Evolutionary conservation across 2,113 vertebrate species (phyloP).

Genomic region (Mastomys natalensis): DNA sequence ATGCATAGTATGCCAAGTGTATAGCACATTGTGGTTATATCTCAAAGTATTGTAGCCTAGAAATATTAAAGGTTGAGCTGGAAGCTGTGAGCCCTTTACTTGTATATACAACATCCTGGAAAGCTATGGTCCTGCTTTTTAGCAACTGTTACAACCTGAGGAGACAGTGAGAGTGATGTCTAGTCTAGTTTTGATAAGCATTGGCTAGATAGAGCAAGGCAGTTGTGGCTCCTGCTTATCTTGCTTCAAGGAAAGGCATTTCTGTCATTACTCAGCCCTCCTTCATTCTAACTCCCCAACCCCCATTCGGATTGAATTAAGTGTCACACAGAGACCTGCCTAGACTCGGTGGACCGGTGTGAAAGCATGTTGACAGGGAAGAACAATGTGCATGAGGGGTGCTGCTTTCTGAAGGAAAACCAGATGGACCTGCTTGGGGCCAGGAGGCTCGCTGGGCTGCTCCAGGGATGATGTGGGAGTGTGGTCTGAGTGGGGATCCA

Average conservation of each 20-base stretch:
- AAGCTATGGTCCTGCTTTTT: neutral
- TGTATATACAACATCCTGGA: neutral
- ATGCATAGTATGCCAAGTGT: no score
- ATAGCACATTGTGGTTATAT: neutral
- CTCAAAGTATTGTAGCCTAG: neutral
- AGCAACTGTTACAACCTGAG: neutral
- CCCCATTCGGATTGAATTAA: neutral
- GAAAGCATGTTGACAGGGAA: neutral
- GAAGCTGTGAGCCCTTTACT: neutral
- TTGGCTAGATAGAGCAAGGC: neutral
- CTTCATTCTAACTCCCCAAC: neutral
- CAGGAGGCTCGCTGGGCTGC: neutral
- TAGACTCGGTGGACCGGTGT: constrained; percentile 35
- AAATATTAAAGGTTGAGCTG: neutral
- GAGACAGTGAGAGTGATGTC: neutral
- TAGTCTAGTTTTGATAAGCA: neutral
- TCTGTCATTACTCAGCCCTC: neutral
- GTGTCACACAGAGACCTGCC: neutral
- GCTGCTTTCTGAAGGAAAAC: neutral
- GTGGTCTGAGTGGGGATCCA: neutral
- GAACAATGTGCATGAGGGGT: neutral
- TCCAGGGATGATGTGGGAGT: neutral
- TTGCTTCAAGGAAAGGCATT: neutral
- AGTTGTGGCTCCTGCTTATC: neutral
- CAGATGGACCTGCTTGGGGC: neutral